Conservation (phyloP, 2,888 invertebrate genomes). For the Limenitis camilla region DNA sequence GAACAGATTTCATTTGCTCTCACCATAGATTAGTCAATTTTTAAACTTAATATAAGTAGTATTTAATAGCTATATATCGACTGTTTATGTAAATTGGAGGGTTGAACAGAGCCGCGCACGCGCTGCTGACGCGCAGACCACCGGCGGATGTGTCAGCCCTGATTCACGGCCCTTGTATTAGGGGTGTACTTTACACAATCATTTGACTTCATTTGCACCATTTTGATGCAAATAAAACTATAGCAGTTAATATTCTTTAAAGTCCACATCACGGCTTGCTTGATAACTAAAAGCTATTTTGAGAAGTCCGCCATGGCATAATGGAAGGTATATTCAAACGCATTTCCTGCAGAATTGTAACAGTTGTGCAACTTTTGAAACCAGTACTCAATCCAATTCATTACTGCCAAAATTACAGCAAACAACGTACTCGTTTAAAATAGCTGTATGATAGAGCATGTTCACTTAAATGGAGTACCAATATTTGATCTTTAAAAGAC, state of each 20-base stretch:
- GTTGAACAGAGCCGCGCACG: slow-evolving; percentile 59
- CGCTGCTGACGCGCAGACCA: slow-evolving; percentile 66
- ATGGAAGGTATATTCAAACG: too few relatives aligned
- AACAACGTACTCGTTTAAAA: too few relatives aligned
- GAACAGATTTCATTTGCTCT: too few relatives aligned
- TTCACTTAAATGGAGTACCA: too few relatives aligned
- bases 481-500: background rate
- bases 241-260: background rate
- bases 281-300: too few relatives aligned
- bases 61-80: slow-evolving; percentile 13
- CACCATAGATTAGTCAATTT: too few relatives aligned
- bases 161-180: slow-evolving; percentile 57
- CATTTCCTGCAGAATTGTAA: too few relatives aligned
- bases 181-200: slow-evolving; percentile 37
- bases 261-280: background rate
- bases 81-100: slow-evolving; percentile 60
- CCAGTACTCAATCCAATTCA: too few relatives aligned
- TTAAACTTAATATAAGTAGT: background rate
- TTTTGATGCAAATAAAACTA: background rate
- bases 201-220: background rate
- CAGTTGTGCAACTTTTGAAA: too few relatives aligned
- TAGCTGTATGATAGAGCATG: background rate
- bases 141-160: slow-evolving; percentile 66
- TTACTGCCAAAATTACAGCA: too few relatives aligned
- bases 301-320: too few relatives aligned